phyloP scores from a whole-genome alignment of 2,888 invertebrate species.

The Drosophila helvetica region DNA sequence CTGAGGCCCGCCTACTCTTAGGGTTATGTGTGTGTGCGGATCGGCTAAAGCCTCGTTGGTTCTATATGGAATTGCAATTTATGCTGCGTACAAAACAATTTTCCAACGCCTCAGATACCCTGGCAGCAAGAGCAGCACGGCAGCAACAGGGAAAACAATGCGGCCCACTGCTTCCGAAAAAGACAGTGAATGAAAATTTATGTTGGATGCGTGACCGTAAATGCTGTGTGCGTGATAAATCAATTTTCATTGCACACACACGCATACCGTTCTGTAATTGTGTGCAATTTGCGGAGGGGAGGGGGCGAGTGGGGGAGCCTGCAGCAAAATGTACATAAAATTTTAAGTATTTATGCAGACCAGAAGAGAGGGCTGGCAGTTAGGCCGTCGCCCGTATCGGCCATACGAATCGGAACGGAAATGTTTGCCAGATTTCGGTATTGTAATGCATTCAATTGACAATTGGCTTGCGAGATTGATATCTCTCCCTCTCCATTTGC shows the following conservation, averaged over 20 bases:
- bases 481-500: slow-evolving; percentile 23
- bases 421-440: slow-evolving; percentile 64
- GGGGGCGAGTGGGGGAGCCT: background rate
- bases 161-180: slow-evolving; percentile 53
- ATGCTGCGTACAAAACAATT: slow-evolving; percentile 65
- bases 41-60: slow-evolving; percentile 24
- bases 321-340: slow-evolving; percentile 42
- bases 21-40: slow-evolving; percentile 11
- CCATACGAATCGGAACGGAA: slow-evolving; percentile 26
- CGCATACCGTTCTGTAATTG: slow-evolving; percentile 65
- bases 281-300: slow-evolving; percentile 60
- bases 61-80: slow-evolving; percentile 68
- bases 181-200: slow-evolving; percentile 76
- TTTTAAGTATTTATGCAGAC: slow-evolving; percentile 67
- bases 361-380: slow-evolving; percentile 34
- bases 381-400: slow-evolving; percentile 19
- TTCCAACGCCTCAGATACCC: slow-evolving; percentile 51
- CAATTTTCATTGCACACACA: slow-evolving; percentile 71
- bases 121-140: slow-evolving; percentile 8
- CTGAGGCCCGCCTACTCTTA: slow-evolving; percentile 6
- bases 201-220: slow-evolving; percentile 75
- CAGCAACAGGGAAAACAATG: slow-evolving; percentile 31
- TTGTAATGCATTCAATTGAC: slow-evolving; percentile 70
- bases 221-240: slow-evolving; percentile 76
- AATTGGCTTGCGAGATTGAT: slow-evolving; percentile 74